Conservation (phyloP, 2,888 invertebrate species). For the Leptinotarsa juncta region DNA sequence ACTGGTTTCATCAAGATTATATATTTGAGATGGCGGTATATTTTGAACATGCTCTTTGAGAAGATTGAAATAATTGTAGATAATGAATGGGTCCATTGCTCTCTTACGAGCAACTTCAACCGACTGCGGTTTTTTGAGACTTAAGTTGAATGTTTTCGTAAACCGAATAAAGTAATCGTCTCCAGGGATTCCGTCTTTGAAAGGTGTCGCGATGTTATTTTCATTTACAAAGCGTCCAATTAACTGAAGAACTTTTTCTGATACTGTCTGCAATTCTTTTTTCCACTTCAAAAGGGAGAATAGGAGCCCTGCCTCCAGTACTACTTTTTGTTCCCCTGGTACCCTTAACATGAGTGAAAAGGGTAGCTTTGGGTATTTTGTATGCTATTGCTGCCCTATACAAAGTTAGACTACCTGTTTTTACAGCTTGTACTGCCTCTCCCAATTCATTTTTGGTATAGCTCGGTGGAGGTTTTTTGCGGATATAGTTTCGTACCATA, state of each 20-base stretch:
- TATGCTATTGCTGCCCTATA: too few species aligned
- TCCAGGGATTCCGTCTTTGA: slow-evolving; percentile 22
- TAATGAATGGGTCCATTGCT: slow-evolving; percentile 11
- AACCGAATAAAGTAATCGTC: slow-evolving; percentile 22
- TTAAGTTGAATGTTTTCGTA: slow-evolving; percentile 13
- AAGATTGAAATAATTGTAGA: slow-evolving; percentile 14
- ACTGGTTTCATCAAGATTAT: slow-evolving; percentile 39
- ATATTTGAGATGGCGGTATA: slow-evolving; percentile 23
- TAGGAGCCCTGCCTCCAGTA: background rate
- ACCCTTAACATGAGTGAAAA: slow-evolving; percentile 1
- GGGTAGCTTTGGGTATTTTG: background rate
- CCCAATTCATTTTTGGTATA: too few species aligned
- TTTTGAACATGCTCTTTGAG: slow-evolving; percentile 8
- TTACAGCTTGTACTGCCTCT: too few species aligned
- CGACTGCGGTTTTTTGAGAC: slow-evolving; percentile 12
- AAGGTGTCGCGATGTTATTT: slow-evolving; percentile 18
- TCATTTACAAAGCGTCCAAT: slow-evolving; percentile 2
- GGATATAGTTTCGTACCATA: background rate
- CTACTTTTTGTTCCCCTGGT: background rate
- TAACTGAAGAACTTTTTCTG: slow-evolving; percentile 10
- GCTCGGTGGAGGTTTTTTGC: slow-evolving; percentile 1
- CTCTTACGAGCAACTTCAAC: slow-evolving; percentile 17
- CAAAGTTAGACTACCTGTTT: too few species aligned
- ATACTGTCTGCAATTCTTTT: slow-evolving; percentile 1
- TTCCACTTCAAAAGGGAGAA: slow-evolving; percentile 5